phyloP scores from a whole-genome alignment of 2,888 invertebrate species.

The Sepiola atlantica region DNA sequence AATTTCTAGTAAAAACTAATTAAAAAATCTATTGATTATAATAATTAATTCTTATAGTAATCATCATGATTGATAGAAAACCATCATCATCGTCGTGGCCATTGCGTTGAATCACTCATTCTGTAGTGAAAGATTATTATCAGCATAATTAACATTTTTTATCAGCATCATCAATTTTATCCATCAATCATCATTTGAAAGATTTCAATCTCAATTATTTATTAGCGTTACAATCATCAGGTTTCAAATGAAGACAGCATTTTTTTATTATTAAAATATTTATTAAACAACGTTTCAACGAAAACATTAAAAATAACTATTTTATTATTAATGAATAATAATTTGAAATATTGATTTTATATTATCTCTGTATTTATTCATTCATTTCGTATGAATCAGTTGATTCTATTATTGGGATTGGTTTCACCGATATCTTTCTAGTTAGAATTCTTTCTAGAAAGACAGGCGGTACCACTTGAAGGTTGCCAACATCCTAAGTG shows the following conservation, averaged over 20 bases:
- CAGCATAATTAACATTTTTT: not conserved
- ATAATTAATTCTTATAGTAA: not conserved
- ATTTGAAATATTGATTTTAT: no score
- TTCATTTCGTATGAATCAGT: no score
- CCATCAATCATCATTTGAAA: not conserved
- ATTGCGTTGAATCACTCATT: no score
- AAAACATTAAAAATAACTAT: not conserved
- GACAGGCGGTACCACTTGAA: no score
- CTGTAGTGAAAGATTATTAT: no score
- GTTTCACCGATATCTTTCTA: no score
- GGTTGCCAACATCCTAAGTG: no score
- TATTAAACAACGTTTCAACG: not conserved
- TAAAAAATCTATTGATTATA: not conserved
- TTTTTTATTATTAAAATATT: not conserved
- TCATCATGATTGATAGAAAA: not conserved
- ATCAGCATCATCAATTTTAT: not conserved
- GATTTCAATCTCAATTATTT: not conserved
- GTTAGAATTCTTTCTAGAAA: no score
- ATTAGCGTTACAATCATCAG: not conserved
- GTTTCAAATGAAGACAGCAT: not conserved
- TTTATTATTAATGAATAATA: no score
- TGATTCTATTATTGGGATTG: no score
- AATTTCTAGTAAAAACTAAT: not conserved
- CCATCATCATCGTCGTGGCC: not conserved
- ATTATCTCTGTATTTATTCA: no score